Evolutionary conservation across 1,140 invertebrate species (phyloP).

Genomic region (Scaptomyza graminum): DNA sequence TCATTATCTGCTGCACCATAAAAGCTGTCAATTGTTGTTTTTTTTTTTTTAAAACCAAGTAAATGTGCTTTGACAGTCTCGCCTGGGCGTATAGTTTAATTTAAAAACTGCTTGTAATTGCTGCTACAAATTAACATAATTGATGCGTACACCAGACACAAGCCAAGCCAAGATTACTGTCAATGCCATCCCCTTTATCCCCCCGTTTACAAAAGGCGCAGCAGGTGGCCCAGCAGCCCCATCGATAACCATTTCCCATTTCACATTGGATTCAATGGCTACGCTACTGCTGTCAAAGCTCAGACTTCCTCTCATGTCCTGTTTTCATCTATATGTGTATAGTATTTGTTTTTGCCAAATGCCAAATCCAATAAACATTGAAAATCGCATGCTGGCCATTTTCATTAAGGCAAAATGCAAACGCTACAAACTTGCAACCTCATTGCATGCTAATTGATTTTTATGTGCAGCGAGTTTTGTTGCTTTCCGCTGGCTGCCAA

Average conservation of each 20-base stretch:
- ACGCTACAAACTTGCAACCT: conserved; percentile 66
- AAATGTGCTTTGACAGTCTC: conserved; percentile 13
- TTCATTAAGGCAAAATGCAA: conserved; percentile 43
- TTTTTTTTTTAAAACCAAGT: conserved; percentile 12
- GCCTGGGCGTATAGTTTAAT: conserved; percentile 28
- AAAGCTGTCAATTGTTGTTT: conserved; percentile 16
- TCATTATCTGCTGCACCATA: conserved; percentile 16
- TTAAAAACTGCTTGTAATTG: conserved; percentile 67
- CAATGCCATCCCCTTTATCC: conserved; percentile 9
- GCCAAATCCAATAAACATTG: conserved; percentile 76
- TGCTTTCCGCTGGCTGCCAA: conserved; percentile 2
- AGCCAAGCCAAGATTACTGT: conserved; percentile 33
- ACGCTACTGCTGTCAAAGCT: conserved; percentile 44
- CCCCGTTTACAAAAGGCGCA: conserved; percentile 65
- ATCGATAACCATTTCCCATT: conserved; percentile 70
- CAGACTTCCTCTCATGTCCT: background rate
- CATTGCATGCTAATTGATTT: conserved; percentile 77
- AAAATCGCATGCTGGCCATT: conserved; percentile 56
- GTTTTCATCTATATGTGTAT: background rate
- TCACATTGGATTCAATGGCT: background rate
- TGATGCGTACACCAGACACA: conserved; percentile 54
- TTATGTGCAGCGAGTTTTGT: conserved; percentile 47
- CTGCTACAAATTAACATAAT: conserved; percentile 75
- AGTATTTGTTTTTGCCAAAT: conserved; percentile 39
- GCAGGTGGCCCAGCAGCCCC: conserved; percentile 62